Evolutionary conservation across 2,113 vertebrate genomes (phyloP).

Genomic region (Montifringilla adamsi): DNA sequence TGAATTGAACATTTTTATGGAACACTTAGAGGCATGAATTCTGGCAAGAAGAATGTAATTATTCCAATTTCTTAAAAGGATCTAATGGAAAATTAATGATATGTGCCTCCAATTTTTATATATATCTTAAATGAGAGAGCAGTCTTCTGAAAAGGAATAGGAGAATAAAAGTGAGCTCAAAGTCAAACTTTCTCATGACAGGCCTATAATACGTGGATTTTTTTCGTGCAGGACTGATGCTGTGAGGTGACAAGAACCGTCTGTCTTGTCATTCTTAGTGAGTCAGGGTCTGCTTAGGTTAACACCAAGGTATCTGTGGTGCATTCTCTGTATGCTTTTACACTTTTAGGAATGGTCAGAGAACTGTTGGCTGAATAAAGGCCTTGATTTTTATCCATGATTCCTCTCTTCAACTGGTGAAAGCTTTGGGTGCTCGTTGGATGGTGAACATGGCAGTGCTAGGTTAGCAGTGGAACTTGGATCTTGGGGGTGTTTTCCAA

Average conservation of each 20-base stretch:
- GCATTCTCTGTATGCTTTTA: neutral
- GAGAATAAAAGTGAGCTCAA: neutral
- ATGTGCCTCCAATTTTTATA: neutral
- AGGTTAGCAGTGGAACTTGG: neutral
- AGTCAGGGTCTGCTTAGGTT: neutral
- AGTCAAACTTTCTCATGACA: neutral
- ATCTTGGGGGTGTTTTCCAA: neutral
- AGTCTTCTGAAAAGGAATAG: neutral
- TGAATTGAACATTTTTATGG: neutral
- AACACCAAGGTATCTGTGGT: neutral
- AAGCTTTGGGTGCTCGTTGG: neutral
- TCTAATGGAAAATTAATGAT: neutral
- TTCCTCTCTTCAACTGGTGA: neutral
- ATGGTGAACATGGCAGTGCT: neutral
- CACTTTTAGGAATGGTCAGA: neutral
- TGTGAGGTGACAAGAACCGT: neutral
- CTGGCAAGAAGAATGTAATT: neutral
- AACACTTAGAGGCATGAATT: neutral
- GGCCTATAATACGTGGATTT: neutral
- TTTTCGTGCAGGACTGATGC: neutral
- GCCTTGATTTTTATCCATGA: neutral
- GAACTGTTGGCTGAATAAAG: neutral
- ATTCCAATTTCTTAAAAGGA: neutral
- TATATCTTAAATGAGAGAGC: neutral
- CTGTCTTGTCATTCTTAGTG: neutral